Percentiles rank a stretch among this genome's conserved stretches.
phyloP scores from a whole-genome alignment of 2,888 invertebrate species.

The Watsonalla cultraria region DNA sequence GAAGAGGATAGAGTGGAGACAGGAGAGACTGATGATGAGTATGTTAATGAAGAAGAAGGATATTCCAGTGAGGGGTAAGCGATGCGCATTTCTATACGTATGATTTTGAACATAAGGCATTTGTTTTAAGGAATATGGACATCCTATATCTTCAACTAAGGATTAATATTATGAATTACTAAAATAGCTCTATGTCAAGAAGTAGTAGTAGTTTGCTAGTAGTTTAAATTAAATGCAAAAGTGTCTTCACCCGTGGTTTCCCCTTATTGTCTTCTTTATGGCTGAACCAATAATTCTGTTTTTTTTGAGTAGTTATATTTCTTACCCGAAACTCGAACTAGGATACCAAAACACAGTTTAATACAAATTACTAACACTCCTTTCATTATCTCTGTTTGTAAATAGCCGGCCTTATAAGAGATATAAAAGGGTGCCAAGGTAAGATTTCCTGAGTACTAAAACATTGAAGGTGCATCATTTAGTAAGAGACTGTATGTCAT shows the following conservation, averaged over 20 bases:
- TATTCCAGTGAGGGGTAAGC: slow-evolving; percentile 82
- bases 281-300: no score
- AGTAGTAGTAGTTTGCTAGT: no score
- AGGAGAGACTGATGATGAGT: slow-evolving; percentile 82
- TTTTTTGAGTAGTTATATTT: no score
- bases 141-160: no score
- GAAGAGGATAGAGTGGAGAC: slow-evolving; percentile 79
- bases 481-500: not conserved
- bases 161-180: not conserved
- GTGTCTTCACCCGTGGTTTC: no score
- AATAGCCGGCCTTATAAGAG: slow-evolving; percentile 62
- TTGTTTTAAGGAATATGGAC: no score
- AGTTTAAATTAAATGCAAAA: no score
- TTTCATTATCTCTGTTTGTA: slow-evolving; percentile 13
- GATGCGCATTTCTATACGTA: not conserved
- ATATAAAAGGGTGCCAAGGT: slow-evolving; percentile 67
- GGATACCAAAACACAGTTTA: no score
- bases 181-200: not conserved
- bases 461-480: not conserved
- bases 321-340: no score
- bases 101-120: not conserved
- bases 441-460: slow-evolving; percentile 16
- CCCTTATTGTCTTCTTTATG: no score
- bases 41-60: slow-evolving; percentile 81
- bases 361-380: no score